Percentiles rank a stretch among this genome's conserved stretches.
These are phyloP conservation scores for Platycercus adscitus DNA, from an alignment of 2,113 vertebrate species.

Conservation along the genomic window DNA sequence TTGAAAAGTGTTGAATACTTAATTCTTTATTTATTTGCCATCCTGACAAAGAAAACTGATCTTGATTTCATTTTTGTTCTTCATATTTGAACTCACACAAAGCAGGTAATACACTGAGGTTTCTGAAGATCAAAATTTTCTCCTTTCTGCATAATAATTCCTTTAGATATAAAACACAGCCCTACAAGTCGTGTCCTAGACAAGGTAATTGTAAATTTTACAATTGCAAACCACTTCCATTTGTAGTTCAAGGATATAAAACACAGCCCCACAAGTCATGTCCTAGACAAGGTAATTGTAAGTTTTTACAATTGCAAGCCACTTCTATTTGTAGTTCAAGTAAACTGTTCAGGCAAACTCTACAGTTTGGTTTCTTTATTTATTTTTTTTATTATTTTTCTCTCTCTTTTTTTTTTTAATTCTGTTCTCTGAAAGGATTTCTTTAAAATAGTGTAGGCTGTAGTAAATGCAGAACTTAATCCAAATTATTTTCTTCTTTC, in stretches of 20 bases:
- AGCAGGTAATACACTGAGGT: background rate
- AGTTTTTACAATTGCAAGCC: background rate
- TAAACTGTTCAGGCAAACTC: background rate
- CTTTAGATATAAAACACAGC: background rate
- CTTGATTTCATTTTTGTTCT: background rate
- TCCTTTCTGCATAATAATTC: background rate
- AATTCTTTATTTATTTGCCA: background rate
- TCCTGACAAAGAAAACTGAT: background rate
- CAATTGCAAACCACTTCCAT: background rate
- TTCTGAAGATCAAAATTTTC: background rate
- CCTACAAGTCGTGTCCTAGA: background rate
- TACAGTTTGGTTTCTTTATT: background rate
- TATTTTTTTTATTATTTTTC: background rate
- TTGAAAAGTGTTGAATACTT: background rate
- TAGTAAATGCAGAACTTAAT: background rate
- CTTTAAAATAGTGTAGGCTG: background rate
- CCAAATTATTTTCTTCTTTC: background rate
- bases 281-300: background rate
- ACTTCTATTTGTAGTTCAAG: background rate
- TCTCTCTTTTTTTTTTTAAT: background rate
- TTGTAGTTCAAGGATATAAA: background rate
- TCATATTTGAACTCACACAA: background rate
- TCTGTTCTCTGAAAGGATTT: background rate
- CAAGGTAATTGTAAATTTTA: background rate
- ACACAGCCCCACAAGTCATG: background rate